Base-by-base conservation (phyloP, 2,113 vertebrate species). In the Seriola aureovittata region DNA sequence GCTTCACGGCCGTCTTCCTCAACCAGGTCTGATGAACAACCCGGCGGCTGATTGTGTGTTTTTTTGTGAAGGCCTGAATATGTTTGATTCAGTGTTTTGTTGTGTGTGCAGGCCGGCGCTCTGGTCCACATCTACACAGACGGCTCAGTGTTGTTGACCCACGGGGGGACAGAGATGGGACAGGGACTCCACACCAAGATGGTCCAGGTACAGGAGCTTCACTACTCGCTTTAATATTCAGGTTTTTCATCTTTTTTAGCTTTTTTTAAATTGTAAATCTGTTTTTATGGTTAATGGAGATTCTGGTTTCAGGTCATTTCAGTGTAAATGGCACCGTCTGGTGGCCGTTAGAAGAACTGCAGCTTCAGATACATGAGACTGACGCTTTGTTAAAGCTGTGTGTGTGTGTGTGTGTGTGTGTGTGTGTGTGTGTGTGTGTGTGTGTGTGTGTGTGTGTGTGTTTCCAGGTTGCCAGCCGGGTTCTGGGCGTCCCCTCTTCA, bases 101-200 rank as follows among this genome's bases (percentile, higher is more conserved):
- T 87, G 34, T 50, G 36, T 71, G 63, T 82, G 1, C 44, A 99
- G 98, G 98, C 95, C 17, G 98, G 98, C 54, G 98, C 98, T 29
- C 91, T 99, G 90, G 69, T 97, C 62, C 98, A 98, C 0, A 95
- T 99, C 62, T 99, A 99, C 78, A 98, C 95, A 1, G 98, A 99
- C 50, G 98, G 98, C 11, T 99, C 98, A 0, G 98, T 99, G 52
- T 86, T 99, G 74, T 80, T 99, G 77, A 97, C 96, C 2, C 98
- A 99, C 0, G 98, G 98, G 0, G 98, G 98, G 16, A 97, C 97
- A 2, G 98, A 99, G 89, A 99, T 99, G 98, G 98, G 98, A 46
- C 98, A 99, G 89, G 98, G 98, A 2, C 96, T 99, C 29, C 98
- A 99, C 88, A 99, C 98, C 74, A 99, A 99, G 94, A 99, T 99